Conservation (phyloP, 2,113 vertebrate genomes). For the Tiliqua scincoides region DNA sequence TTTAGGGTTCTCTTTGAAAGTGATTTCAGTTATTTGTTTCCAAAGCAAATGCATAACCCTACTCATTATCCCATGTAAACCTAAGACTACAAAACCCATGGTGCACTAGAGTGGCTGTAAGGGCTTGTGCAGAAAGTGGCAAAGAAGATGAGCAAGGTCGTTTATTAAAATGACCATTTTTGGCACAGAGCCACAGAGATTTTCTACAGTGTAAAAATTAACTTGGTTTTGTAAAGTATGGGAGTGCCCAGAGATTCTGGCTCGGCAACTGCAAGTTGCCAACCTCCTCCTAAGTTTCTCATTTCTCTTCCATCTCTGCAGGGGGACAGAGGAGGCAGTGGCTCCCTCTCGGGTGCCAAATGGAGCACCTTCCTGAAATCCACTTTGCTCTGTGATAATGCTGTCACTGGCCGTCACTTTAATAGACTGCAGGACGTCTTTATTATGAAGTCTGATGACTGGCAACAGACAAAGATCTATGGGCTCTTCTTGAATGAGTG, state of each 20-base stretch:
- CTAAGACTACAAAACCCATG: too few relatives aligned
- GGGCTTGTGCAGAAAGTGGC: too few relatives aligned
- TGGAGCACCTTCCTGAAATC: slow-evolving; percentile 95
- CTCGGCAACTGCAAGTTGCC: not conserved
- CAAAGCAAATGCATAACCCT: too few relatives aligned
- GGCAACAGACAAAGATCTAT: slow-evolving; percentile 82
- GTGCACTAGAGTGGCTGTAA: too few relatives aligned
- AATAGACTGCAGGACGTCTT: slow-evolving; percentile 88
- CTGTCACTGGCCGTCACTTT: slow-evolving; percentile 86
- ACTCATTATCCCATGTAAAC: too few relatives aligned
- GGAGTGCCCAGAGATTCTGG: not conserved
- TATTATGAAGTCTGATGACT: slow-evolving; percentile 76
- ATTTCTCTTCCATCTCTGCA: slow-evolving; percentile 50
- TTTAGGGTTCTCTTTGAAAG: too few relatives aligned
- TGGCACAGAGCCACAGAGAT: not conserved
- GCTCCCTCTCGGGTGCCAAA: slow-evolving; percentile 83
- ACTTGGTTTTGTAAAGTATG: not conserved
- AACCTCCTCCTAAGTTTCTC: not conserved
- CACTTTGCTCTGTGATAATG: slow-evolving; percentile 87
- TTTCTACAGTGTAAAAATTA: fast-evolving
- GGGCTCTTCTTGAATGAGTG: slow-evolving; percentile 92
- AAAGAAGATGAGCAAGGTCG: too few relatives aligned
- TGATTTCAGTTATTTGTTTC: too few relatives aligned
- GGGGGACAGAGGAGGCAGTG: slow-evolving; percentile 89
- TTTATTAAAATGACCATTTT: too few relatives aligned